phyloP scores from a whole-genome alignment of 2,797 vertebrate species.

The Enoplosus armatus region DNA sequence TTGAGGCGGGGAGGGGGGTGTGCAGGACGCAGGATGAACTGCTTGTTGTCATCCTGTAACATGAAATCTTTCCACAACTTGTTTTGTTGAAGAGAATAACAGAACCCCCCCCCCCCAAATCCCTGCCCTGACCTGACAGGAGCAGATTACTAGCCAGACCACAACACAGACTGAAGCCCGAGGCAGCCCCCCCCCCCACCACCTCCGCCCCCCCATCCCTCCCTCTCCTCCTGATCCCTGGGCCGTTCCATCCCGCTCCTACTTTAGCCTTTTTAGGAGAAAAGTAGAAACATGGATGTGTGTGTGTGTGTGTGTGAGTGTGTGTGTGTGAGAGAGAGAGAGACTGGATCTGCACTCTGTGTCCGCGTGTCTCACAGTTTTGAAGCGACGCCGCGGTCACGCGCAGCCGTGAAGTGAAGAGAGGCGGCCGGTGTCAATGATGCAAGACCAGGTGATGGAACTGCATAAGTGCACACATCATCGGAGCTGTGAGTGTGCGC shows the following conservation, averaged over 20 bases:
- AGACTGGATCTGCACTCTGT: background rate
- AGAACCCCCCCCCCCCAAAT: no score
- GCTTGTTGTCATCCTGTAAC: background rate
- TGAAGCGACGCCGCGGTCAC: no score
- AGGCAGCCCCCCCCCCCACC: no score
- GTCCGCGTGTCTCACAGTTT: background rate
- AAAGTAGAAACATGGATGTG: slow-evolving; percentile 24
- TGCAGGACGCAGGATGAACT: background rate
- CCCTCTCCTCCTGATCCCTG: slow-evolving; percentile 45
- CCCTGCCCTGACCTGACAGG: background rate
- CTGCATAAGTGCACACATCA: background rate
- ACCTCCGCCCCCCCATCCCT: no score
- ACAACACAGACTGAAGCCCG: slow-evolving; percentile 57
- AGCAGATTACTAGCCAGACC: slow-evolving; percentile 52
- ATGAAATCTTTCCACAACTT: background rate
- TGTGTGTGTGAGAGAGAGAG: no score
- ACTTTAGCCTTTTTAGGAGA: slow-evolving; percentile 66
- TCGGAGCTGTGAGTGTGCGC: slow-evolving; percentile 10
- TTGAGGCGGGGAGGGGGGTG: no score
- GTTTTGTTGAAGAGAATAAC: background rate
- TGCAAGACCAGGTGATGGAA: background rate
- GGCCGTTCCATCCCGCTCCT: slow-evolving; percentile 24
- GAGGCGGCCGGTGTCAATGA: slow-evolving; percentile 9
- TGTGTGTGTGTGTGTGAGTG: no score
- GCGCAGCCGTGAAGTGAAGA: background rate